phyloP scores from a whole-genome alignment of 2,888 invertebrate genomes.

The Rhimphoctona megacephalus region DNA sequence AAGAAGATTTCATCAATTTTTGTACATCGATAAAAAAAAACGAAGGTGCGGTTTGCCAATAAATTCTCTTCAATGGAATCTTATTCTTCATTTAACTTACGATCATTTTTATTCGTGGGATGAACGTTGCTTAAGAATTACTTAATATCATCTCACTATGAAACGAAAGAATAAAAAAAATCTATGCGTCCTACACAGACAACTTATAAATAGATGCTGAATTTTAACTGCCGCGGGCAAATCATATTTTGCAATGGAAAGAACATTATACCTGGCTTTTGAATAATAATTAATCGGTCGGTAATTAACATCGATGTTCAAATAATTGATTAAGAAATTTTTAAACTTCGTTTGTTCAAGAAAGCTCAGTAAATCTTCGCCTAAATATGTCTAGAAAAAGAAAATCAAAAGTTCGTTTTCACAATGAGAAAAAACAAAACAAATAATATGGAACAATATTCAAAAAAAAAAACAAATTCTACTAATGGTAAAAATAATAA shows the following conservation, averaged over 20 bases:
- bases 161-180: slow-evolving; percentile 14
- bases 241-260: slow-evolving; percentile 8
- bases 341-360: background rate
- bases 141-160: slow-evolving; percentile 7
- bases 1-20: background rate
- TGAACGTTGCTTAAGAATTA: slow-evolving; percentile 39
- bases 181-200: slow-evolving; percentile 6
- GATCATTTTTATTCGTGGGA: slow-evolving; percentile 19
- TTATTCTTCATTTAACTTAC: background rate
- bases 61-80: background rate
- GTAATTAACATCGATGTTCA: background rate
- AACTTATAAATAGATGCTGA: background rate
- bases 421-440: background rate
- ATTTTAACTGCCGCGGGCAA: slow-evolving; percentile 1
- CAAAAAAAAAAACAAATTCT: background rate
- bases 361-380: background rate
- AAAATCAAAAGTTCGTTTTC: background rate
- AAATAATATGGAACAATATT: background rate
- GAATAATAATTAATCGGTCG: background rate
- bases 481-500: background rate
- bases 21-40: background rate
- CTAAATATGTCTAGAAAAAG: background rate
- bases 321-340: background rate
- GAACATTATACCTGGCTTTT: background rate
- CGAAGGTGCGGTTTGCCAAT: background rate